These are phyloP conservation scores for Natrix natrix DNA, from an alignment of 2,797 vertebrate species.

Conservation along the genomic window DNA sequence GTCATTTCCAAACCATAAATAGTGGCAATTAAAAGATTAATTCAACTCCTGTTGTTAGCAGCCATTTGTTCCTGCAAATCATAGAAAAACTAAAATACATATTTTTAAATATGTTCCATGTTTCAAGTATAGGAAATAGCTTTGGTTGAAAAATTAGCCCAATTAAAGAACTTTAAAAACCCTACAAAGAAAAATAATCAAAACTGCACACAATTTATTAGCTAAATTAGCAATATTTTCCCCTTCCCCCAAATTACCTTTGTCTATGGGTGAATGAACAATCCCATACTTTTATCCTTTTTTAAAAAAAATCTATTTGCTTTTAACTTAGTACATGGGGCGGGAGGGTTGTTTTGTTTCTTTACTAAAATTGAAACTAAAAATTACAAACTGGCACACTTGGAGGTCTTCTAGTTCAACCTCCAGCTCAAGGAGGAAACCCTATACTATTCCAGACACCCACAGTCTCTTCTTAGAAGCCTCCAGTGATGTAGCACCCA, in stretches of 20 bases:
- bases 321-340: neutral
- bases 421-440: too few relatives aligned
- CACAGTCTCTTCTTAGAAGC: neutral
- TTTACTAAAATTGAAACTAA: neutral
- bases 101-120: neutral
- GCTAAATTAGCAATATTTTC: neutral
- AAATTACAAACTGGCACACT: neutral
- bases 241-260: neutral
- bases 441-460: neutral
- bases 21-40: neutral
- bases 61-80: neutral
- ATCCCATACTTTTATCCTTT: neutral
- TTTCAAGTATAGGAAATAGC: neutral
- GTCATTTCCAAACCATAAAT: neutral
- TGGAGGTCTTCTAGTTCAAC: neutral
- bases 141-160: neutral
- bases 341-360: neutral
- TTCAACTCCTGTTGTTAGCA: neutral
- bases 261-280: neutral
- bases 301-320: neutral
- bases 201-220: neutral
- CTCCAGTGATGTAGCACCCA: neutral
- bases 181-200: neutral
- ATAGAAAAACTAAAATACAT: neutral
- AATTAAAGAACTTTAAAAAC: neutral